Evolutionary conservation across 2,888 invertebrate species (phyloP), one percentile per base, ranked within the genome.

Genomic region (Malacosoma neustria): DNA sequence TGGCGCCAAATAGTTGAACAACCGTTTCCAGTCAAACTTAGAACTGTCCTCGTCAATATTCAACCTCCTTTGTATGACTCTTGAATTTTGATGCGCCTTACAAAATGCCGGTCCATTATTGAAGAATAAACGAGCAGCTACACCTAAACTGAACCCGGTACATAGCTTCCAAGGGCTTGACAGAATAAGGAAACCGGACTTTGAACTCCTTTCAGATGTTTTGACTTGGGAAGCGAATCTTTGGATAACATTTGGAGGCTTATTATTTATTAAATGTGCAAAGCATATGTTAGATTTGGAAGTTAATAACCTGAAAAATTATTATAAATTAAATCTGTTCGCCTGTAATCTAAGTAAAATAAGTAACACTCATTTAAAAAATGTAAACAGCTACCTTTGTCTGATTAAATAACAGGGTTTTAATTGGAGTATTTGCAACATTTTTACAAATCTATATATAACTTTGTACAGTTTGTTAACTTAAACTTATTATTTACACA

Each of bases 11-110:
- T 96, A 92, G 9, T 80, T 61, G 70, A 92, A 89, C 44, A 97
- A 90, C 42, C 88, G 89, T 12, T 70, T 81, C 95, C 95, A 96
- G 61, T 95, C 92, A 77, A 96, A 96, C 43, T 88, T 86, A 1
- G 87, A 67, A 48, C 87, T 85, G 36, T 89, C 88, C 34, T 87
- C 86, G 14, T 70, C 49, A 4, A 84, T 44, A 47, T 79, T 75
- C 1, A 72, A 67, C 36, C 87, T 80, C 58, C 89, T 88, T 74
- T 90, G 90, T 52, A 87, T 82, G 58, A 87, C 67, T 46, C 89
- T 87, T 2, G 87, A 81, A 32, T 72, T 69, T 4, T 74, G 65
- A 37, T 69, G 71, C 1, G 91, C 84, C 41, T 92, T 92, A 45
- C 92, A 92, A 57, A 90, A 90, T 2, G 89, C 92, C 3, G 89